Base-by-base conservation (phyloP, 2,888 invertebrate species). In the Clunio marinus region DNA sequence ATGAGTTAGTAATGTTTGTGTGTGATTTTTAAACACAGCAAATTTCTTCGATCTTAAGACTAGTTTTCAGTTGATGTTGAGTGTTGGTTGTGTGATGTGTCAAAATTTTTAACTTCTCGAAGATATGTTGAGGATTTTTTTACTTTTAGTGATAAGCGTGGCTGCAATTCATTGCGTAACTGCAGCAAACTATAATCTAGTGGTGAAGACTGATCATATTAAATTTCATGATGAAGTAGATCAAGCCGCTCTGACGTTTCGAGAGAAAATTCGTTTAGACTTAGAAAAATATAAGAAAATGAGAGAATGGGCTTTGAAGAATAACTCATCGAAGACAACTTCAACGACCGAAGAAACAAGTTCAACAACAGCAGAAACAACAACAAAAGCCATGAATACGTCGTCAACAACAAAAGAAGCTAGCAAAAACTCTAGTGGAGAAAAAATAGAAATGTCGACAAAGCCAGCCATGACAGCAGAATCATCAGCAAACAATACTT, bases 281-380 rank as follows among this genome's bases (percentile, higher is more conserved):
- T 37, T 62, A 41, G 62, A 62, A 22, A 20, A 62, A 22, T 62
- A 62, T 24, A 37, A 37, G 24, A 35, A 15, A 41, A 7, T 41
- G n/a, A 62, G 37, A 20, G 62, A 41, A 37, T 10, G 28, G 32
- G 8, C 28, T 5, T 13, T 59, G 24, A 62, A 41, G 41, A 37
- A 41, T 7, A 62, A 62, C 37, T 24, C n/a, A 7, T 7, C 37
- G 1, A 62, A 35, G 10, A 25, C 41, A 3, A 37, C 25, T 7
- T 15, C 27, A 27, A 57, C 25, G 17, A 58, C n/a, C 15, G 7
- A 5, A 13, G n/a, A n/a, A n/a, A n/a, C n/a, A n/a, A n/a, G n/a
- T n/a, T n/a, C 46, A 20, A 58, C 59, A 35, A 57, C 57, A 27
- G 15, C 57, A 10, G 28, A 7, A 28, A 28, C 32, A 20, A 1